Base-by-base conservation (phyloP, 2,113 vertebrate species). In the Haemorhous mexicanus region DNA sequence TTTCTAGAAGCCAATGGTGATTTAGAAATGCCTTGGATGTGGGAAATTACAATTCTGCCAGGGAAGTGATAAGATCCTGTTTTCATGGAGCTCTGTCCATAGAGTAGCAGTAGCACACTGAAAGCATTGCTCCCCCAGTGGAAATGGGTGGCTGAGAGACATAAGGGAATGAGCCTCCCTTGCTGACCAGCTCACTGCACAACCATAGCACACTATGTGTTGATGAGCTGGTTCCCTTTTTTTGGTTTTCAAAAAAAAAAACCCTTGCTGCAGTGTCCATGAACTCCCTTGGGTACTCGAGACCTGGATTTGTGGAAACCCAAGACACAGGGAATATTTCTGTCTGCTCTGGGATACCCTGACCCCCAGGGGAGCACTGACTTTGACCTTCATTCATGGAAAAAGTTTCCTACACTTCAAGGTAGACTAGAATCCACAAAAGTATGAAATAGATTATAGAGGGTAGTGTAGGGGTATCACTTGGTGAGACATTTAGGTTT, bases 121-220 rank as follows among this genome's bases (percentile, higher is more conserved):
- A 72, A 72, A 75, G 4, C 23, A 27, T 4, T 46, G 10, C 19
- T 66, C 12, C 58, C 22, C 19, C 52, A 9, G 12, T 43, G 41
- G 64, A 47, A 80, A 78, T 5, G 27, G 6, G 24, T 18, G 23
- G 8, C 7, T 73, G 50, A 33, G 33, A 39, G 10, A 16, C 0
- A 2, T 8, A n/a, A 41, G 28, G 32, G 28, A 66, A 69, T 4
- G 28, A 70, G n/a, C 22, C 58, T 66, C 18, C 23, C 50, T 50
- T 53, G 46, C 72, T 74, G 72, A 49, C 13, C 44, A 53, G 30
- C 16, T 80, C 28, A 16, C 17, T 21, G 19, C 10, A 7, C 21
- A 62, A 1, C 30, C 50, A 7, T 1, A 23, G 4, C 5, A 15
- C 2, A 3, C 27, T 20, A 39, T 58, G 30, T 1, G 0, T 4